phyloP scores from a whole-genome alignment of 1,140 invertebrate species.

The Temnothorax curvispinosus region DNA sequence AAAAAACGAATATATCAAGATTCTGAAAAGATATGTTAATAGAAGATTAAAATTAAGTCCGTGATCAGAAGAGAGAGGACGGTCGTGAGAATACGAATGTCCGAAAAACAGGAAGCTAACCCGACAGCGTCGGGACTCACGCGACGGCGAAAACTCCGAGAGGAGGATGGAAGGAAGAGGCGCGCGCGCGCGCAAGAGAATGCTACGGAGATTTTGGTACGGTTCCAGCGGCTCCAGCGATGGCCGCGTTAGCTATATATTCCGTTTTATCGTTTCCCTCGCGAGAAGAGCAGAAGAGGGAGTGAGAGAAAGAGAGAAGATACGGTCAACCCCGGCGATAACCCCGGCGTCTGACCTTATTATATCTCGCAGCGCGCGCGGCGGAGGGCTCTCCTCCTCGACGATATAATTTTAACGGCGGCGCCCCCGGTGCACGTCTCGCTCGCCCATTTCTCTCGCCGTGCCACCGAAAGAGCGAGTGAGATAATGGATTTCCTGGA shows the following conservation, averaged over 20 bases:
- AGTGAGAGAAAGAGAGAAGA: slow-evolving; percentile 62
- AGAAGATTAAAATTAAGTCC: neutral
- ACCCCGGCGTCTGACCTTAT: slow-evolving; percentile 82
- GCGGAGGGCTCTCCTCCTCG: slow-evolving; percentile 36
- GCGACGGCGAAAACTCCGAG: neutral
- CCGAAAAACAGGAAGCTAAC: neutral
- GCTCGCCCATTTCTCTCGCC: slow-evolving; percentile 34
- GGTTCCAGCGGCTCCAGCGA: slow-evolving; percentile 62
- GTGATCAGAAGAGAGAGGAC: neutral
- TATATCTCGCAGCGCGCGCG: slow-evolving; percentile 75
- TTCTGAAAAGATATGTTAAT: neutral
- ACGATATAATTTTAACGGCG: slow-evolving; percentile 60
- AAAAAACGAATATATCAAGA: neutral
- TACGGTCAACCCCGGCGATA: slow-evolving; percentile 78
- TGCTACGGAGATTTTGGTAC: slow-evolving; percentile 69
- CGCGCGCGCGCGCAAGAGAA: neutral
- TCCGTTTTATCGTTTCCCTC: slow-evolving; percentile 78
- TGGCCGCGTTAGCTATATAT: slow-evolving; percentile 59
- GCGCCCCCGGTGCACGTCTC: slow-evolving; percentile 27
- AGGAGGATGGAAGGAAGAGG: neutral
- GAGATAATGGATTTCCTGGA: slow-evolving; percentile 64
- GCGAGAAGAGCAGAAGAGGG: neutral
- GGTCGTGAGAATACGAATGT: neutral
- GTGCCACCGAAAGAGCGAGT: slow-evolving; percentile 11
- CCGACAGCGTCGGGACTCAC: neutral